These are phyloP conservation scores for Leptopilina myrica DNA, from an alignment of 2,888 invertebrate genomes.

Conservation along the genomic window DNA sequence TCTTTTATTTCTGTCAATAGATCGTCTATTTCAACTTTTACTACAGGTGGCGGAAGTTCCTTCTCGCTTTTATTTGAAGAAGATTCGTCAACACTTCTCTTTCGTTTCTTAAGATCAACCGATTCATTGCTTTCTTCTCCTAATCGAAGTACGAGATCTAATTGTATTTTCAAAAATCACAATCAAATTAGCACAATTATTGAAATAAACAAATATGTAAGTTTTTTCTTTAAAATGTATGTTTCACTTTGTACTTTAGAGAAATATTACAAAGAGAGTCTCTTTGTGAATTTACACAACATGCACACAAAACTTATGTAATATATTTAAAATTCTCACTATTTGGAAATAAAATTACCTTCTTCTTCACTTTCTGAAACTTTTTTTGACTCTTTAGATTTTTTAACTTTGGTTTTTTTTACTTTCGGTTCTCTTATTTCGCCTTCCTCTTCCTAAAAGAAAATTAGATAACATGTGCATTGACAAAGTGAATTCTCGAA, in stretches of 20 bases:
- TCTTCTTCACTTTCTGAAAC: conserved; percentile 92
- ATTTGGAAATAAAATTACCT: conserved; percentile 79
- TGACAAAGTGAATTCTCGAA: neutral
- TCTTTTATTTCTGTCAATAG: too few relatives aligned
- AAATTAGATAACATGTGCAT: neutral
- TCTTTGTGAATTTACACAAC: neutral
- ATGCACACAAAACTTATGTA: neutral
- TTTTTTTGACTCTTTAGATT: conserved; percentile 81
- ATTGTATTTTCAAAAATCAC: neutral
- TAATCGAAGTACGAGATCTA: conserved; percentile 79
- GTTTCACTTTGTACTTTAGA: neutral
- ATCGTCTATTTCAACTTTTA: conserved; percentile 71
- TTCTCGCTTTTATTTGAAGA: conserved; percentile 94
- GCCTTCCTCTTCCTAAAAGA: conserved; percentile 81
- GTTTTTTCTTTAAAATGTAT: neutral
- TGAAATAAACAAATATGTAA: neutral
- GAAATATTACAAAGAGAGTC: conserved; percentile 67
- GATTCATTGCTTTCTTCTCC: conserved; percentile 89
- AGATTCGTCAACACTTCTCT: conserved; percentile 94
- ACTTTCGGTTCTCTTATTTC: conserved; percentile 86
- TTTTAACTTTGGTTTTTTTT: too few relatives aligned
- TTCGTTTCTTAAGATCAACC: conserved; percentile 80
- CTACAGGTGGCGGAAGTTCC: conserved; percentile 96
- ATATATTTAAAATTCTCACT: neutral
- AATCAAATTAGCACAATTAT: neutral